These are phyloP conservation scores for Thelaira solivaga DNA, from an alignment of 2,888 invertebrate genomes.

Conservation along the genomic window DNA sequence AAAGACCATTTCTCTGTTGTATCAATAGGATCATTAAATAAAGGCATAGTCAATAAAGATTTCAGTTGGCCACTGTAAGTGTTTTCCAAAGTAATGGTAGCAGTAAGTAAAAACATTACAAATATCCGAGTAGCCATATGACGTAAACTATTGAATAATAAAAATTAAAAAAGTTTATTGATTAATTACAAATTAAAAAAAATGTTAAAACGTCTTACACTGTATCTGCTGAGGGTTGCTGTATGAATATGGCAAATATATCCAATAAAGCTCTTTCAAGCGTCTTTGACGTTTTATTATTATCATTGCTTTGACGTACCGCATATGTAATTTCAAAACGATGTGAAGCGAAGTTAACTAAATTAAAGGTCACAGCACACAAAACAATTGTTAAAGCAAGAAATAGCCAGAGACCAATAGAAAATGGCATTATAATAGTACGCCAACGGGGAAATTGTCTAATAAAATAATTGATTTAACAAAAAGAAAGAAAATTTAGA, in stretches of 20 bases:
- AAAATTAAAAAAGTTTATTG: background rate
- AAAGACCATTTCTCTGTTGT: constrained; percentile 71
- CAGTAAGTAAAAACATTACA: constrained; percentile 70
- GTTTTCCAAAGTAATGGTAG: constrained; percentile 74
- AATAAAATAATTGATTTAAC: background rate
- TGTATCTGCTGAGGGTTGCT: constrained; percentile 71
- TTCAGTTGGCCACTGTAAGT: constrained; percentile 75
- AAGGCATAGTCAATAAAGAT: constrained; percentile 73
- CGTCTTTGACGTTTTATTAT: constrained; percentile 59
- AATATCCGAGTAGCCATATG: constrained; percentile 70
- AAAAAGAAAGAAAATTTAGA: too few species aligned
- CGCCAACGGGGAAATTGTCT: constrained; percentile 72
- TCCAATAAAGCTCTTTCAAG: constrained; percentile 67
- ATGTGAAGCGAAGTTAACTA: constrained; percentile 65
- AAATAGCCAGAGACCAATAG: constrained; percentile 68
- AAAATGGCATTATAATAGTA: constrained; percentile 71
- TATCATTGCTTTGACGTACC: rapidly evolving
- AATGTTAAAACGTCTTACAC: too few species aligned
- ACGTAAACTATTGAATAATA: constrained; percentile 65
- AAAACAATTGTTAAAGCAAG: constrained; percentile 65
- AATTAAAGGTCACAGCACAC: constrained; percentile 68
- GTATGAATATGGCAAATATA: constrained; percentile 73
- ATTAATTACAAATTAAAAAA: background rate
- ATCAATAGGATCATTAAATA: constrained; percentile 71
- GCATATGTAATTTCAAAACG: constrained; percentile 32